Evolutionary conservation across 2,113 vertebrate species (phyloP).

Genomic region (Chiloscyllium plagiosum): DNA sequence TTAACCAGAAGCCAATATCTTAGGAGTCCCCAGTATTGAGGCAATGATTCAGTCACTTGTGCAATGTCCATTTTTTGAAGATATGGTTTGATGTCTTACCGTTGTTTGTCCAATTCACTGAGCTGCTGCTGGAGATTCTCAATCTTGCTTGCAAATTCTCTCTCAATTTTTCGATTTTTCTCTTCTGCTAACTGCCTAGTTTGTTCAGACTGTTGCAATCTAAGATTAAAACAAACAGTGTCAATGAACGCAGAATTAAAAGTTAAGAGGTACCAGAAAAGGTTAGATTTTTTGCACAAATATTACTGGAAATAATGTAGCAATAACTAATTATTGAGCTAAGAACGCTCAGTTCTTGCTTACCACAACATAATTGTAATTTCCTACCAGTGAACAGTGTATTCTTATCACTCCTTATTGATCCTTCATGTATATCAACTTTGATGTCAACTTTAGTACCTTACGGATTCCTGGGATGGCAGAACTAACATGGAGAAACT

Average conservation of each 20-base stretch:
- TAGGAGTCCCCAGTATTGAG: not conserved
- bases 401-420: not conserved
- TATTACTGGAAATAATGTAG: not conserved
- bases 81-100: constrained; percentile 53
- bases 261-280: not conserved
- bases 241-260: not conserved
- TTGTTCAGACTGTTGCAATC: constrained; percentile 71
- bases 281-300: not conserved
- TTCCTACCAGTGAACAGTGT: not conserved
- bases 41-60: not conserved
- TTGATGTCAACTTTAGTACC: not conserved
- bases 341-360: not conserved
- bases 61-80: not conserved
- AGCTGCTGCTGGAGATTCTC: constrained; percentile 69
- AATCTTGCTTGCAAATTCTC: constrained; percentile 66
- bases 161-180: constrained; percentile 65
- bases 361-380: not conserved
- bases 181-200: constrained; percentile 64
- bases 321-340: not conserved
- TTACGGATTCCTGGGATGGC: too few species aligned
- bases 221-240: constrained; percentile 43
- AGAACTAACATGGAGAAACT: too few species aligned
- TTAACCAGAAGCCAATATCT: not conserved
- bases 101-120: constrained; percentile 69
- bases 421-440: not conserved